Evolutionary conservation across 2,113 vertebrate genomes (phyloP).

Genomic region (Manacus vitellinus): DNA sequence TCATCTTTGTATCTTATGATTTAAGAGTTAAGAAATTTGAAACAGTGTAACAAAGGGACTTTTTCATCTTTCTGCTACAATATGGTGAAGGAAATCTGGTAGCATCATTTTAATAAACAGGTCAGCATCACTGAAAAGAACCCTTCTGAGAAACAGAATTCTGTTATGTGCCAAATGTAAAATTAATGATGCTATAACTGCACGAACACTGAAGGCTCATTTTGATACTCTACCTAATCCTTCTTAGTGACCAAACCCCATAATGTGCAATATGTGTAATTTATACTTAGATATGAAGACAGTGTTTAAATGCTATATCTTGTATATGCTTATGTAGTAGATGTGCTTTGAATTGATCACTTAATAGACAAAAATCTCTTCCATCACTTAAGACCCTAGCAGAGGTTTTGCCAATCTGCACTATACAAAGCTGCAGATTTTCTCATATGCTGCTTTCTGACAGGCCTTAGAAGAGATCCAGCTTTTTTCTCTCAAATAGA

Average conservation of each 20-base stretch:
- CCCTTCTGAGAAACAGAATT: not conserved
- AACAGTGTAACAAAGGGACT: not conserved
- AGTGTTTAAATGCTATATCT: not conserved
- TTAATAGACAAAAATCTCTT: not conserved
- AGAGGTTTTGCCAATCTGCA: not conserved
- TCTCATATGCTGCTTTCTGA: not conserved
- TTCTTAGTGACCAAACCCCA: not conserved
- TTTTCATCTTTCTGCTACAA: not conserved
- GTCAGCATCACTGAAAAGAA: not conserved
- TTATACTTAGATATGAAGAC: not conserved
- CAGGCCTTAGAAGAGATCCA: not conserved
- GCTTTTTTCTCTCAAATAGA: not conserved
- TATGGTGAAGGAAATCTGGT: not conserved
- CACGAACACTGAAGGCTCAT: not conserved
- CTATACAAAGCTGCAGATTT: not conserved
- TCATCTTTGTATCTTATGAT: not conserved
- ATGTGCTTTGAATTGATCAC: not conserved
- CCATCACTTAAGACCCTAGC: not conserved
- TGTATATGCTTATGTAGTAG: not conserved
- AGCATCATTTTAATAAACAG: not conserved
- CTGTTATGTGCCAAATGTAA: not conserved
- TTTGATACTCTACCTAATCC: not conserved
- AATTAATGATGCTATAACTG: not conserved
- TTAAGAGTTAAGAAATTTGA: not conserved
- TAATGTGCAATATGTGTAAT: not conserved